phyloP scores from a whole-genome alignment of 2,888 invertebrate genomes.

The Alcis repandata region DNA sequence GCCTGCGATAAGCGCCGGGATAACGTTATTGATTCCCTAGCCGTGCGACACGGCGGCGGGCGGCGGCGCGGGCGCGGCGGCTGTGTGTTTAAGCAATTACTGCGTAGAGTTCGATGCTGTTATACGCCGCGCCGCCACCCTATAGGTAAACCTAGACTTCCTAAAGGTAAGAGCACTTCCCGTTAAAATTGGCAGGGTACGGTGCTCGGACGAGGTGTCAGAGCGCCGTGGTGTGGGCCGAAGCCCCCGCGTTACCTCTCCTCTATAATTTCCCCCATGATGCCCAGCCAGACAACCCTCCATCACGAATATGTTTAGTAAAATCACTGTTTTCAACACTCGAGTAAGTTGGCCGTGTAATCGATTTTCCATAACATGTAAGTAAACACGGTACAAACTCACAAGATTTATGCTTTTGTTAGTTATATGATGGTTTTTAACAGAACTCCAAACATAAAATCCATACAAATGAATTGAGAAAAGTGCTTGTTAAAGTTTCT shows the following conservation, averaged over 20 bases:
- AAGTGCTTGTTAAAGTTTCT: background rate
- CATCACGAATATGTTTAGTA: constrained; percentile 65
- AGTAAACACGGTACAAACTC: constrained; percentile 7
- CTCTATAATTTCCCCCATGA: constrained; percentile 73
- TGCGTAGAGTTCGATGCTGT: constrained; percentile 55
- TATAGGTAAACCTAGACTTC: constrained; percentile 34
- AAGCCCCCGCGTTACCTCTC: constrained; percentile 54
- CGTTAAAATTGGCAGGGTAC: constrained; percentile 76
- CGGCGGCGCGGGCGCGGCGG: constrained; percentile 44
- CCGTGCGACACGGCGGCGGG: constrained; percentile 45
- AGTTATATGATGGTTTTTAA: background rate
- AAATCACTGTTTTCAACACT: constrained; percentile 53
- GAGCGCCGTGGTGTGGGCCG: constrained; percentile 58
- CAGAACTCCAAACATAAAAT: too few relatives aligned
- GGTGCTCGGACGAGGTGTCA: constrained; percentile 73
- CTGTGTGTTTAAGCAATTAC: constrained; percentile 81
- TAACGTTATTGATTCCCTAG: constrained; percentile 70
- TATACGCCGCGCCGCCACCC: constrained; percentile 40
- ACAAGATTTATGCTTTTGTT: constrained; percentile 1
- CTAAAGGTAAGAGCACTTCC: constrained; percentile 63
- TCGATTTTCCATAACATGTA: constrained; percentile 35
- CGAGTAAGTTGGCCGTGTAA: constrained; percentile 37
- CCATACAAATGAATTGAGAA: background rate
- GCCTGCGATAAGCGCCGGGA: constrained; percentile 58
- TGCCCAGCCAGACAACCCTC: constrained; percentile 64